Evolutionary conservation across 2,888 invertebrate species (phyloP).

Genomic region (Meiosimyza decipiens): DNA sequence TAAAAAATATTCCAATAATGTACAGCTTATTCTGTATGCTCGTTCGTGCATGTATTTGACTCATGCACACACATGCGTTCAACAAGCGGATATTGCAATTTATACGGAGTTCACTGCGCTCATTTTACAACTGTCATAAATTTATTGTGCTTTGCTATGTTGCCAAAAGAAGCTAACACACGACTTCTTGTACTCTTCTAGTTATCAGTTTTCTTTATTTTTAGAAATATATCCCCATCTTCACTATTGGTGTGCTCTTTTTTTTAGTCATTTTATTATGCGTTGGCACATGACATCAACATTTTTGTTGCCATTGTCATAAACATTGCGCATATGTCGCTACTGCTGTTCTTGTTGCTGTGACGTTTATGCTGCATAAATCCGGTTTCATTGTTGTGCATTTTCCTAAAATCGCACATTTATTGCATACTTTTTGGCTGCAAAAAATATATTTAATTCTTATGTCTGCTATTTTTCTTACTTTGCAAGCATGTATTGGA

Average conservation of each 20-base stretch:
- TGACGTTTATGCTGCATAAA: neutral
- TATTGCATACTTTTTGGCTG: conserved; percentile 19
- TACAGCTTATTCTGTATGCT: no score
- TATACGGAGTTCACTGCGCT: conserved; percentile 20
- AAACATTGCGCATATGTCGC: neutral
- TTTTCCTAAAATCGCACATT: conserved; percentile 4
- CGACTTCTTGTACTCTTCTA: no score
- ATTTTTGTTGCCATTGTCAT: neutral
- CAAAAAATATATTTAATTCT: neutral
- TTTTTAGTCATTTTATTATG: neutral
- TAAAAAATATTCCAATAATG: no score
- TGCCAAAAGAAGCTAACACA: neutral
- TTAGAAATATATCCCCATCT: no score
- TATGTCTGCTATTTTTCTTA: no score
- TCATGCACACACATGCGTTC: no score
- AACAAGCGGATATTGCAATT: conserved; percentile 25
- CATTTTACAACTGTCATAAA: conserved; percentile 30
- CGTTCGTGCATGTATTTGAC: no score
- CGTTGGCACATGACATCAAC: conserved; percentile 8
- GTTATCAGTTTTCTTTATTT: no score
- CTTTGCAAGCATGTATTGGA: no score
- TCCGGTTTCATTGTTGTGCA: neutral
- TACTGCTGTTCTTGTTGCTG: conserved; percentile 9
- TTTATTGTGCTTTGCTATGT: neutral
- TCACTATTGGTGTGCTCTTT: no score